Conservation (phyloP, 53 echinoderm and acorn worm species). For the Henricia sp. region DNA sequence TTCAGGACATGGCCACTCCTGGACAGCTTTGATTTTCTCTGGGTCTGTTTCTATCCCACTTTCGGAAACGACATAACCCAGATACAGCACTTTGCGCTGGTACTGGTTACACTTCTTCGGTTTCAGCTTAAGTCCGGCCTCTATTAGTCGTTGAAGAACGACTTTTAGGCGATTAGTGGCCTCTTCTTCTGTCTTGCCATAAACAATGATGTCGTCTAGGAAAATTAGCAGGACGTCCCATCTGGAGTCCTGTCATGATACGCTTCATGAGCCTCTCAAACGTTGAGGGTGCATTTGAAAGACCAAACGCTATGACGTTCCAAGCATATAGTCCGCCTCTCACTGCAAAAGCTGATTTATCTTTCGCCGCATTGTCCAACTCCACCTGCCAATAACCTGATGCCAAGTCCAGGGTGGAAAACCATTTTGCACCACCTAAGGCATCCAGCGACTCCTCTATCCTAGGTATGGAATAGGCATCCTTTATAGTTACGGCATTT, state of each 20-base stretch:
- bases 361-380: slow-evolving; percentile 55
- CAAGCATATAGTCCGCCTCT: slow-evolving; percentile 66
- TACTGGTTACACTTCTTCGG: not conserved
- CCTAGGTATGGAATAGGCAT: slow-evolving; percentile 72
- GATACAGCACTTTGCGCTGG: not conserved
- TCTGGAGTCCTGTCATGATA: slow-evolving; percentile 70
- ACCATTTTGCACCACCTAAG: slow-evolving; percentile 62
- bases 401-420: slow-evolving; percentile 70
- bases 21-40: not conserved
- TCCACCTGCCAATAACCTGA: slow-evolving; percentile 78
- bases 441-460: slow-evolving; percentile 75
- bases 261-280: slow-evolving; percentile 76
- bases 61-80: not conserved
- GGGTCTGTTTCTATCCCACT: slow-evolving; percentile 2
- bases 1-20: not conserved
- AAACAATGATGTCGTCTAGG: slow-evolving; percentile 72
- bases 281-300: slow-evolving; percentile 69
- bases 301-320: slow-evolving; percentile 76
- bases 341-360: slow-evolving; percentile 69
- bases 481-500: slow-evolving; percentile 70
- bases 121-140: not conserved
- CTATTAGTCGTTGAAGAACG: slow-evolving; percentile 32
- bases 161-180: slow-evolving; percentile 28
- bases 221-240: slow-evolving; percentile 73
- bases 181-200: slow-evolving; percentile 49